A percentile compares a stretch with the other conserved stretches of the same genome.
phyloP scores from a whole-genome alignment of 2,888 invertebrate species.

The Zaprionus bogoriensis region DNA sequence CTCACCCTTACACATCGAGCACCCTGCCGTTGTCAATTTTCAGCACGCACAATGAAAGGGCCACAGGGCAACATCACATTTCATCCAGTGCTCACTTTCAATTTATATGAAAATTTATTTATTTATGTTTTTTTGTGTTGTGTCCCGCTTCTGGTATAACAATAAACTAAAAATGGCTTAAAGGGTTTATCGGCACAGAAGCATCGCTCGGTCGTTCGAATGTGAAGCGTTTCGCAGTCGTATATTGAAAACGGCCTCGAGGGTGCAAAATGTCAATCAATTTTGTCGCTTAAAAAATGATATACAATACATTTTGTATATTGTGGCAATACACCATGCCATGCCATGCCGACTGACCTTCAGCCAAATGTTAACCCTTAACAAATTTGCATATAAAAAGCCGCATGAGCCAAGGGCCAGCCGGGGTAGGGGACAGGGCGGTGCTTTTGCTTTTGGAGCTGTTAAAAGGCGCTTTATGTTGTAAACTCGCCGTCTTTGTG shows the following conservation, averaged over 20 bases:
- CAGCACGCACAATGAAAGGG: conserved; percentile 30
- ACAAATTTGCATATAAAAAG: conserved; percentile 74
- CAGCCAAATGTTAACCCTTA: conserved; percentile 71
- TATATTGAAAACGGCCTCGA: conserved; percentile 66
- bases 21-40: conserved; percentile 27
- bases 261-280: conserved; percentile 74
- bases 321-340: conserved; percentile 41
- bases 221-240: conserved; percentile 17
- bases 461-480: conserved; percentile 72
- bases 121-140: conserved; percentile 18
- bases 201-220: conserved; percentile 60
- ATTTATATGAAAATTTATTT: conserved; percentile 59
- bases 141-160: conserved; percentile 36
- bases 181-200: conserved; percentile 63
- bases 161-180: conserved; percentile 70
- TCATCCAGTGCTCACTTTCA: conserved; percentile 47
- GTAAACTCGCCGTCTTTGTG: conserved; percentile 47
- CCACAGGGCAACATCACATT: conserved; percentile 32
- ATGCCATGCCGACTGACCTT: conserved; percentile 62
- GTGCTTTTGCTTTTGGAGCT: conserved; percentile 38
- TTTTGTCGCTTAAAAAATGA: conserved; percentile 71
- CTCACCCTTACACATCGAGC: neutral
- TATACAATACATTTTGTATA: conserved; percentile 52
- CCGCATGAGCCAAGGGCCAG: conserved; percentile 22
- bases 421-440: conserved; percentile 22